These are phyloP conservation scores for Gastrophryne carolinensis DNA, from an alignment of 2,797 vertebrate genomes.

Conservation along the genomic window DNA sequence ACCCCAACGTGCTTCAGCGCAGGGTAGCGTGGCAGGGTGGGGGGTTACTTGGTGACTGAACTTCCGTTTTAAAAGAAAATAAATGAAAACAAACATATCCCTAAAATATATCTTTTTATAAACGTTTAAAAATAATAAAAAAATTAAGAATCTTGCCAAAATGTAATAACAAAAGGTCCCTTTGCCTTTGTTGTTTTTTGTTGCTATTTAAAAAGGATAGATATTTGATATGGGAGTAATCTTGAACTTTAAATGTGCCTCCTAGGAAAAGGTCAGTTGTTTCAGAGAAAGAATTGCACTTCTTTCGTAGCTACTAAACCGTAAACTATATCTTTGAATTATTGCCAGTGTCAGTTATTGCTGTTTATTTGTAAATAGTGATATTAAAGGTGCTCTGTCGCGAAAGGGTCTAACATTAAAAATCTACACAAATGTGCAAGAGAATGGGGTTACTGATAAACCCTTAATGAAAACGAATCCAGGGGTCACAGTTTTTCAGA, in stretches of 20 bases:
- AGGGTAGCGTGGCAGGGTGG: too few relatives aligned
- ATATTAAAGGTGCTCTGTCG: too few relatives aligned
- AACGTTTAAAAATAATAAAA: too few relatives aligned
- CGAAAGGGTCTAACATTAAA: too few relatives aligned
- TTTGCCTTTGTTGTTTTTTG: not conserved
- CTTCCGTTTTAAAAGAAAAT: too few relatives aligned
- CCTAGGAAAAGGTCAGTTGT: not conserved
- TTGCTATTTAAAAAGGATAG: not conserved
- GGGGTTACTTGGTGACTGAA: too few relatives aligned
- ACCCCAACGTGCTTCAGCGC: too few relatives aligned
- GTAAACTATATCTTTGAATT: not conserved
- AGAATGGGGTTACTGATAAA: too few relatives aligned
- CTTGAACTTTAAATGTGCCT: not conserved
- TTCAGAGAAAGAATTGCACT: not conserved
- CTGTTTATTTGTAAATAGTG: not conserved
- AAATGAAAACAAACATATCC: too few relatives aligned
- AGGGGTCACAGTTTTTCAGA: too few relatives aligned
- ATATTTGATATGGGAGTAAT: not conserved
- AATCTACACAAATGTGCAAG: too few relatives aligned
- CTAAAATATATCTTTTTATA: not conserved
- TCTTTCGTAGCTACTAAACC: not conserved
- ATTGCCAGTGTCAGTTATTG: not conserved
- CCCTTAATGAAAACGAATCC: too few relatives aligned
- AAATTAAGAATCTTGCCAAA: not conserved
- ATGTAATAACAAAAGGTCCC: not conserved